Evolutionary conservation across 1,140 invertebrate species (phyloP).

Genomic region (Nasonia longicornis): DNA sequence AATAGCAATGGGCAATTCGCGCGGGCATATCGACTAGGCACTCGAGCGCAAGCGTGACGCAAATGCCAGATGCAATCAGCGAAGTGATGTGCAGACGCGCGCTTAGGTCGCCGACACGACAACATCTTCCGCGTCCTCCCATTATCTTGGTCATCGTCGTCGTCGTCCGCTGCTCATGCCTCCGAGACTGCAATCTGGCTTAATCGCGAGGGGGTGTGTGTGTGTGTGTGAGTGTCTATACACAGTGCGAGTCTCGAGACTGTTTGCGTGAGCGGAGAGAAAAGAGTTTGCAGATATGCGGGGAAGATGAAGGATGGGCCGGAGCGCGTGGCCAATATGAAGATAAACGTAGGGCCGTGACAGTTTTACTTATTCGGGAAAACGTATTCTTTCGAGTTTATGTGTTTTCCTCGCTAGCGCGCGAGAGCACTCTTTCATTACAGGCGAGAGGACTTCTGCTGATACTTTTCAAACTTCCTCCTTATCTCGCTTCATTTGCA

Average conservation of each 20-base stretch:
- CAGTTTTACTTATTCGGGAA: conserved; percentile 47
- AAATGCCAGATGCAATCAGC: conserved; percentile 70
- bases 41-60: conserved; percentile 69
- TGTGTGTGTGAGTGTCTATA: not conserved
- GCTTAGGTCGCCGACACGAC: not conserved
- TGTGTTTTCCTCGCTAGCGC: conserved; percentile 30
- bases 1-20: conserved; percentile 68
- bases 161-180: conserved; percentile 15
- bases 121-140: not conserved
- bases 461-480: not conserved
- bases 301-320: conserved; percentile 31
- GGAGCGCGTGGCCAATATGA: conserved; percentile 38
- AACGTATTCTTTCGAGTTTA: conserved; percentile 47
- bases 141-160: not conserved
- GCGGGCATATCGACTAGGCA: conserved; percentile 68
- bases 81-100: conserved; percentile 50
- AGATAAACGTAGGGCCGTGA: conserved; percentile 44
- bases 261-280: not conserved
- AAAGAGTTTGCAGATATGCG: conserved; percentile 16
- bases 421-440: conserved; percentile 23
- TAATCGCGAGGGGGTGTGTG: conserved; percentile 52
- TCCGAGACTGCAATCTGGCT: conserved; percentile 60
- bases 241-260: not conserved
- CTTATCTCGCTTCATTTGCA: not conserved
- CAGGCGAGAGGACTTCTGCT: conserved; percentile 6